Evolutionary conservation across 37 sponge, comb jelly and placozoan species (phyloP).

Genomic region (Dysidea cf. avara): DNA sequence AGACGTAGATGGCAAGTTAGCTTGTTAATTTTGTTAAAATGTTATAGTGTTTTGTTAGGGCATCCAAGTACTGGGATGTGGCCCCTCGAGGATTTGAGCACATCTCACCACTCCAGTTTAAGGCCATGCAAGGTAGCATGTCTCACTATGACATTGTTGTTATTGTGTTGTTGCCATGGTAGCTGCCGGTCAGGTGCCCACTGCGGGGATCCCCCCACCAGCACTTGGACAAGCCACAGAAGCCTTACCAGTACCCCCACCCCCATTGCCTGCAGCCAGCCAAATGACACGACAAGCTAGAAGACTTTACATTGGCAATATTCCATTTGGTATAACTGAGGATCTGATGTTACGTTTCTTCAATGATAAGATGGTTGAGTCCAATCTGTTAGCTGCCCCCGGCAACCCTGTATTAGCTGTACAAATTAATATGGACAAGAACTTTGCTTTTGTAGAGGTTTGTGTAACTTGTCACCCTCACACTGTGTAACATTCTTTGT

Average conservation of each 20-base stretch:
- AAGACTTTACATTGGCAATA: slow-evolving; percentile 97
- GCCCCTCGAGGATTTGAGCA: slow-evolving; percentile 98
- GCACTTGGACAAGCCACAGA: slow-evolving; percentile 78
- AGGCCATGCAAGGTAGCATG: slow-evolving; percentile 93
- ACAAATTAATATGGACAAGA: slow-evolving; percentile 99
- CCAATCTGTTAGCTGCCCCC: slow-evolving; percentile 77
- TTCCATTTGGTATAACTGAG: slow-evolving; percentile 98
- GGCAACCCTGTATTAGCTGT: slow-evolving; percentile 93
- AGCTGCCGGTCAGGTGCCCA: slow-evolving; percentile 97
- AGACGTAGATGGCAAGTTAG: slow-evolving; percentile 24
- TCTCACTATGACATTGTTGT: background rate
- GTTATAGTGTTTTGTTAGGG: slow-evolving; percentile 21
- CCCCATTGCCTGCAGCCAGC: slow-evolving; percentile 92
- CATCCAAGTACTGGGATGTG: slow-evolving; percentile 90
- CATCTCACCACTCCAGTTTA: slow-evolving; percentile 98
- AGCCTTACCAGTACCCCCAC: slow-evolving; percentile 85
- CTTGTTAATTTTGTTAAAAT: background rate
- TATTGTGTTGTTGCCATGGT: no score
- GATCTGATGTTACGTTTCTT: slow-evolving; percentile 91
- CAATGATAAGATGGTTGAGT: slow-evolving; percentile 91
- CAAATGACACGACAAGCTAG: slow-evolving; percentile 98
- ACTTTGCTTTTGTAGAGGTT: slow-evolving; percentile 99
- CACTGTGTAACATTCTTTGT: background rate
- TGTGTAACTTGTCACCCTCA: background rate
- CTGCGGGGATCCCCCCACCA: slow-evolving; percentile 86